A percentile compares a stretch with the other conserved stretches of the same genome.
Evolutionary conservation across 2,888 invertebrate species (phyloP).

Genomic region (Eueremaeus valkanovi): DNA sequence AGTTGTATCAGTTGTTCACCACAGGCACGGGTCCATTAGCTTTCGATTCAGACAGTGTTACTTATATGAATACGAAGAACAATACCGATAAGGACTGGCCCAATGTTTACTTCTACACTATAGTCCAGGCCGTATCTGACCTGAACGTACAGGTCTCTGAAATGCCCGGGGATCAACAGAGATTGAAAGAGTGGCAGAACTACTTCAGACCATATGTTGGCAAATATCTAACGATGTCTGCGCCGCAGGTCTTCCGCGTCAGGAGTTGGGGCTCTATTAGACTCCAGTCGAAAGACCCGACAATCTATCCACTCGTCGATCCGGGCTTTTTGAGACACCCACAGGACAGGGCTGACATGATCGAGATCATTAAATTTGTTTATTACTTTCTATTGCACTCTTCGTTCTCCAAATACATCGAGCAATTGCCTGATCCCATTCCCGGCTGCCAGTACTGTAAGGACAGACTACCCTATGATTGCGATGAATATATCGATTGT

Average conservation of each 20-base stretch:
- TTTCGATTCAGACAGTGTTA: background rate
- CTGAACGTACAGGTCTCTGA: background rate
- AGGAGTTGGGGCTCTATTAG: slow-evolving; percentile 3
- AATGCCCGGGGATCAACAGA: background rate
- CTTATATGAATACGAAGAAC: background rate
- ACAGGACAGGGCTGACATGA: background rate
- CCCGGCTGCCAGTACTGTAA: background rate
- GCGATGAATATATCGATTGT: slow-evolving; percentile 9
- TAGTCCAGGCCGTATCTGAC: background rate
- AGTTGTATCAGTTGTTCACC: background rate
- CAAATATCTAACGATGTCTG: background rate
- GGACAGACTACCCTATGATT: background rate
- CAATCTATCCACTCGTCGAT: background rate
- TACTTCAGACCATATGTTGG: slow-evolving; percentile 6
- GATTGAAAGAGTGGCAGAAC: background rate
- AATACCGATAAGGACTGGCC: background rate
- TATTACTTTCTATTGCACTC: background rate
- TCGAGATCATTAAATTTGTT: background rate
- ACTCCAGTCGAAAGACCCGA: background rate
- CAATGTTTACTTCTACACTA: background rate
- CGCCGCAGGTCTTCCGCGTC: background rate
- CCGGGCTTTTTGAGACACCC: background rate
- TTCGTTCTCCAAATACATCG: background rate
- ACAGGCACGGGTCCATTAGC: background rate
- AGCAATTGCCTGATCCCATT: background rate